Base-by-base conservation (phyloP, 2,888 invertebrate species). In the Dorcus hopei region DNA sequence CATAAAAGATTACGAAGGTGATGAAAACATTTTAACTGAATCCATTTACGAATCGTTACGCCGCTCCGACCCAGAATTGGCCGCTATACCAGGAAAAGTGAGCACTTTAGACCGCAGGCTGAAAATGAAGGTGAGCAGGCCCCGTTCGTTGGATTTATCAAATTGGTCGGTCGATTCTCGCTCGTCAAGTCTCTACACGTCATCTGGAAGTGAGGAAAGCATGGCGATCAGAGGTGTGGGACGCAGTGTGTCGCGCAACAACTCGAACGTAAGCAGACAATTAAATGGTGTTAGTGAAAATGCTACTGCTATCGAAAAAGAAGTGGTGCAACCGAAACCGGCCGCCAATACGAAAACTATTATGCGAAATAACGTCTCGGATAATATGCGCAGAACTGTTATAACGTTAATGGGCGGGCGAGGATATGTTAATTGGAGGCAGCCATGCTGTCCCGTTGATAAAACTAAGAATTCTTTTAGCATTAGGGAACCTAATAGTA, bases 111-210 rank as follows among this genome's bases (percentile, higher is more conserved):
- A 93, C 73, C 82, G 93, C 26, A 83, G 93, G 67, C 78, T 93
- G 61, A 85, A 89, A 64, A 90, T 93, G 89, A 89, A 92, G 68
- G 90, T 90, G 1, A 89, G 90, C 9, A 80, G 93, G 11, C 93
- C 93, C 0, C 79, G 92, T 39, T 91, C 91, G 0, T 77, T 93
- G 39, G 93, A 93, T 76, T 78, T 93, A 0, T 91, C 92, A 2
- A 93, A 91, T 76, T 93, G 93, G 92, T 92, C 91, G 0, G 91
- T 93, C 1, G 93, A 92, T 74, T 92, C 92, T 0, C 85, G 91
- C 61, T 89, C 91, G 0, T 91, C 91, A 16, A 90, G 90, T 58
- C 74, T 91, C 8, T 91, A 90, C 72, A 91, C 91, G 0, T 92
- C 91, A 0, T 91, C 92, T 0, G 91, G 92, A n/a, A 91, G 91